Evolutionary conservation across 2,113 vertebrate species (phyloP).

Genomic region (Desmodus rotundus): DNA sequence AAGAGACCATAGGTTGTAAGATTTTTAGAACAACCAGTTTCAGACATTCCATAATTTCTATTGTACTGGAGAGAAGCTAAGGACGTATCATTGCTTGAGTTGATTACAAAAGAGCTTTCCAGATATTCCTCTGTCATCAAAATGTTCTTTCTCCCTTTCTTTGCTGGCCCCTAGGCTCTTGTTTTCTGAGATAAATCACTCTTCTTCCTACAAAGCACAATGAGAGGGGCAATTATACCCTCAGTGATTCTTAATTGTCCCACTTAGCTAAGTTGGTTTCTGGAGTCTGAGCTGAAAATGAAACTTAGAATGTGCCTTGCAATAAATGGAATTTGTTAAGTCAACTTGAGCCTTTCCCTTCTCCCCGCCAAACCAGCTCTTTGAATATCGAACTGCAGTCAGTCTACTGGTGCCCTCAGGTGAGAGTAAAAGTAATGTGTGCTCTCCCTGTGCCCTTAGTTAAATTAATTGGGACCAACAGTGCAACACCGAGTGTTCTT

Average conservation of each 20-base stretch:
- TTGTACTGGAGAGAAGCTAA: conserved; percentile 23
- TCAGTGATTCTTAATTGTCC: conserved; percentile 68
- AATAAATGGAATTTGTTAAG: conserved; percentile 62
- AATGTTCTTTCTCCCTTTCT: conserved; percentile 42
- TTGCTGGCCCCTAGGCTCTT: conserved; percentile 49
- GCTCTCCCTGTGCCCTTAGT: not conserved
- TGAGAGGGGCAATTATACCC: conserved; percentile 72
- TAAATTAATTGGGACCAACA: conserved; percentile 7
- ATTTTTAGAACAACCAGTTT: not conserved
- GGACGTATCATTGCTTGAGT: not conserved
- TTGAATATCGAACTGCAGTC: conserved; percentile 40
- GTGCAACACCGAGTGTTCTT: not conserved
- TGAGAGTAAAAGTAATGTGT: not conserved
- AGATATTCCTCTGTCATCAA: conserved; percentile 21
- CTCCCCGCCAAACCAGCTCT: not conserved
- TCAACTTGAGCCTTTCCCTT: not conserved
- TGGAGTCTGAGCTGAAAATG: conserved; percentile 64
- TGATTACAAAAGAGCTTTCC: not conserved
- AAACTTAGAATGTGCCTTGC: conserved; percentile 45
- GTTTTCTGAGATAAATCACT: conserved; percentile 71
- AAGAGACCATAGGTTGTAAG: not conserved
- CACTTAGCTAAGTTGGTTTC: conserved; percentile 70
- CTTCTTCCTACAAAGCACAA: conserved; percentile 52
- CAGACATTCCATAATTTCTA: conserved; percentile 4
- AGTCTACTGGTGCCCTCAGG: not conserved